A percentile compares a stretch with the other conserved stretches of the same genome.
Evolutionary conservation across 2,888 invertebrate species (phyloP).

Genomic region (Acleris emargana): DNA sequence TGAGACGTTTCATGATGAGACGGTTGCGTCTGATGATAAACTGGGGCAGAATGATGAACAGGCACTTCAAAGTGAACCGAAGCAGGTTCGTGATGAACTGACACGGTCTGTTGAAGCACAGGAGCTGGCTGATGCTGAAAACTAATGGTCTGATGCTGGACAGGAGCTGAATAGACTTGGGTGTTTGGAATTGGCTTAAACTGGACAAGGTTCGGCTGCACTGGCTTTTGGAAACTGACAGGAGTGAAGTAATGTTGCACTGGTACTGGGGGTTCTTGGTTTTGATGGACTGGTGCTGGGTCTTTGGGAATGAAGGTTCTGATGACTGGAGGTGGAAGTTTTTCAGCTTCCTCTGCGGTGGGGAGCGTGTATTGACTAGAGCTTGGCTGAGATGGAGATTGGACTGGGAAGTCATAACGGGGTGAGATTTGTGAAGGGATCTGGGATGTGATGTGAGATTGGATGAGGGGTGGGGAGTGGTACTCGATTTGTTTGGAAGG

Average conservation of each 20-base stretch:
- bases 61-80: conserved; percentile 27
- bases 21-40: conserved; percentile 36
- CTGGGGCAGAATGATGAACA: conserved; percentile 36
- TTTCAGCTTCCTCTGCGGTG: conserved; percentile 21
- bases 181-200: conserved; percentile 1
- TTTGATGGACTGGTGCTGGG: conserved; percentile 32
- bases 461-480: conserved; percentile 25
- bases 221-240: conserved; percentile 25
- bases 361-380: conserved; percentile 18
- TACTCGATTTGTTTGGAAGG: conserved; percentile 50
- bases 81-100: conserved; percentile 28
- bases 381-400: conserved; percentile 4
- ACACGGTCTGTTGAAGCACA: conserved; percentile 19
- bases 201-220: conserved; percentile 19
- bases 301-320: conserved; percentile 25
- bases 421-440: no score
- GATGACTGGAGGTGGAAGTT: conserved; percentile 29
- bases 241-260: conserved; percentile 29
- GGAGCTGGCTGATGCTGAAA: conserved; percentile 8
- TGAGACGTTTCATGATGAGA: conserved; percentile 43
- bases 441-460: conserved; percentile 36
- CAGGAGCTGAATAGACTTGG: background rate
- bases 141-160: conserved; percentile 7
- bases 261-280: conserved; percentile 25
- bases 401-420: conserved; percentile 16